phyloP scores from a whole-genome alignment of 2,797 vertebrate species.

The Cheirogaleus major region DNA sequence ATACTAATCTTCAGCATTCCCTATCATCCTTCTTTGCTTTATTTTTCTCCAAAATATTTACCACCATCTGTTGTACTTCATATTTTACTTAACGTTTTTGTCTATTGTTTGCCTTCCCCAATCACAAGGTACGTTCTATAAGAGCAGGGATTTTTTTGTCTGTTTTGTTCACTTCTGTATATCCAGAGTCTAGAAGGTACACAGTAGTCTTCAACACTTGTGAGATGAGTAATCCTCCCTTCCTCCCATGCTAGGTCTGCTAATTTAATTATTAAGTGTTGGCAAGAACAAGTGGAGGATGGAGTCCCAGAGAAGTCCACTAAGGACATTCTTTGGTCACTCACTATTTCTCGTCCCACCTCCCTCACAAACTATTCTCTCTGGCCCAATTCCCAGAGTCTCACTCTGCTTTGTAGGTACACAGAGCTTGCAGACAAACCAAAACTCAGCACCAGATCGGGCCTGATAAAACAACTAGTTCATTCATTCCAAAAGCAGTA shows the following conservation, averaged over 20 bases:
- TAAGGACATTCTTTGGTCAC: neutral
- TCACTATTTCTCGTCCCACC: neutral
- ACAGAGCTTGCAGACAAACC: neutral
- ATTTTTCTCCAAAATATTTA: slow-evolving; percentile 22
- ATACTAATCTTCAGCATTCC: neutral
- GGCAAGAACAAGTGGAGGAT: neutral
- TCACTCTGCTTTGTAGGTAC: neutral
- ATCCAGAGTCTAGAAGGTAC: neutral
- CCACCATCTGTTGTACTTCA: neutral
- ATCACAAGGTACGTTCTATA: neutral
- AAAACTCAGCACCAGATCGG: neutral
- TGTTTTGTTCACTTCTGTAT: neutral
- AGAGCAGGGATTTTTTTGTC: neutral
- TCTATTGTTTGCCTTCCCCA: neutral
- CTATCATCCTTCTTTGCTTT: neutral
- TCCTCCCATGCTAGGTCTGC: neutral
- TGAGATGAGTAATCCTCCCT: neutral
- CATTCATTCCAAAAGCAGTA: neutral
- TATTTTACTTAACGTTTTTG: neutral
- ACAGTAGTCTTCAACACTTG: neutral
- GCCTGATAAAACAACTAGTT: neutral
- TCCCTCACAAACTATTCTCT: neutral
- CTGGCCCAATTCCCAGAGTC: neutral
- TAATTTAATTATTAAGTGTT: neutral
- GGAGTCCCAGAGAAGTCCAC: neutral